Evolutionary conservation across 2,888 invertebrate genomes (phyloP).

Genomic region (Drosophila tanythrix): DNA sequence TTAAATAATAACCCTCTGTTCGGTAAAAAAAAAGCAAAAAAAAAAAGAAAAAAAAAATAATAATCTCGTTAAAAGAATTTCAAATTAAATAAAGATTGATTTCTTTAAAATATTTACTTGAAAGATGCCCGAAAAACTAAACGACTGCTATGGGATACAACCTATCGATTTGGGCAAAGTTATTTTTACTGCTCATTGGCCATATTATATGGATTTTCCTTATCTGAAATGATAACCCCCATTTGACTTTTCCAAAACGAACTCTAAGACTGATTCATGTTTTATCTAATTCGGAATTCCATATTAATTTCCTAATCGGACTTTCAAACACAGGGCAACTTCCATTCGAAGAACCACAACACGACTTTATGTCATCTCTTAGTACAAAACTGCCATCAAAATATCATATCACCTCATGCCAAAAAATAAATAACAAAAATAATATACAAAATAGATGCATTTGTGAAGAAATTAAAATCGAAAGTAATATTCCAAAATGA

Average conservation of each 20-base stretch:
- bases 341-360: slow-evolving; percentile 8
- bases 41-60: not conserved
- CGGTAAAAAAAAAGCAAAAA: slow-evolving; percentile 18
- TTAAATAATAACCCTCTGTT: slow-evolving; percentile 40
- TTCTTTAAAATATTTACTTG: slow-evolving; percentile 44
- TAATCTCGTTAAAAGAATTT: slow-evolving; percentile 51
- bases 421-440: not conserved
- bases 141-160: slow-evolving; percentile 24
- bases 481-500: not conserved
- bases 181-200: not conserved
- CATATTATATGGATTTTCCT: slow-evolving; percentile 1
- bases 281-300: too few species aligned
- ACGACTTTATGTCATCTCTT: slow-evolving; percentile 30
- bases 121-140: slow-evolving; percentile 10
- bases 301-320: not conserved
- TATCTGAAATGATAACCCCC: slow-evolving; percentile 4
- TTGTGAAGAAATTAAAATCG: slow-evolving; percentile 31
- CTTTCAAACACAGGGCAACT: slow-evolving; percentile 3
- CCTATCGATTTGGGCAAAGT: slow-evolving; percentile 5
- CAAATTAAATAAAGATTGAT: slow-evolving; percentile 62
- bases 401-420: slow-evolving; percentile 20
- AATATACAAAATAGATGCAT: not conserved
- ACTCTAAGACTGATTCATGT: slow-evolving; percentile 31
- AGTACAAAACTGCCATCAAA: slow-evolving; percentile 49
- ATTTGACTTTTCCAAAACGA: slow-evolving; percentile 1